Base-by-base conservation (phyloP, 2,888 invertebrate genomes). In the Drosophila limbata region DNA sequence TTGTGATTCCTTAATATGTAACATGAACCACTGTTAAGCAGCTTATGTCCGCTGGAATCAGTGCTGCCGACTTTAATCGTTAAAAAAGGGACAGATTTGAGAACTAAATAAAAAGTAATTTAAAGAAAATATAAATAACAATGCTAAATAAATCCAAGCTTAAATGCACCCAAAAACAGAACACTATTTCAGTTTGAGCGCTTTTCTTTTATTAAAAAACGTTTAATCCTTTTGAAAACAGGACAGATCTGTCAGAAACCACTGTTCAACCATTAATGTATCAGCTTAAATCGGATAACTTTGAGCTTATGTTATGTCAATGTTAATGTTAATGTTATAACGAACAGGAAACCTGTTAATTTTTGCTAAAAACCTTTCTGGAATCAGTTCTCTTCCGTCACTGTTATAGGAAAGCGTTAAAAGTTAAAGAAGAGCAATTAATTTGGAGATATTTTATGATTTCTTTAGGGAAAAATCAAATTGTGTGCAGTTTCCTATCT, bases 391-490 rank as follows among this genome's bases (percentile, higher is more conserved):
- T 21, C 3, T 39, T 19, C 3, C 10, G 15, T 4, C 4, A 15
- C 13, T 33, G 50, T 35, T 19, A 9, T 8, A 11, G 4, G 4
- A 50, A n/a, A 25, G 25, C 25, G 25, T 33, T 44, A 10, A 19
- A 19, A 5, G 19, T 55, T 0, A 11, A 31, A 21, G 10, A 10
- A 44, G n/a, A 40, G n/a, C n/a, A 40, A 28, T 19, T 13, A 53
- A 31, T 53, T 53, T 28, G 8, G 11, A 31, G 40, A 42, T 28
- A 39, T n/a, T 19, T 31, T 19, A 10, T 19, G 42, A 55, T 33
- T 42, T 55, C 44, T 44, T 44, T 15, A 4, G 55, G 44, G 55
- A 33, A 44, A 15, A 3, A 35, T 44, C 21, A 21, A 56, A 21
- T 35, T 33, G 15, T 44, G 55, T 33, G 10, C 17, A n/a, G 19